Base-by-base conservation (phyloP, 2,797 vertebrate species). In the Hipposideros larvatus region DNA sequence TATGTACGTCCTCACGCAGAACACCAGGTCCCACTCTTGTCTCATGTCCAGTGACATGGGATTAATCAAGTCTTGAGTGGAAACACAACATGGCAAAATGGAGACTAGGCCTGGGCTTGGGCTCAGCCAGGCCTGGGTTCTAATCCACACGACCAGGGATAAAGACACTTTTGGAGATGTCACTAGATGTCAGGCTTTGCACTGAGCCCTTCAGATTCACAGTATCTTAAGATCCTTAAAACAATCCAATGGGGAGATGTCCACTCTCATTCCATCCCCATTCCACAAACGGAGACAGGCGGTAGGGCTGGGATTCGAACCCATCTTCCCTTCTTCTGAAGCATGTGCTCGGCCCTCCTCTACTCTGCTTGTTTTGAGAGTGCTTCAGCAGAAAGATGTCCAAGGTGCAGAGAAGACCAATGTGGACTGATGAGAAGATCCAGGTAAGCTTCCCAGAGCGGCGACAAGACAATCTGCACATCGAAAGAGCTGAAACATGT, bases 11-110 rank as follows among this genome's bases (percentile, higher is more conserved):
- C 51, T 57, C 13, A 3, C 37, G 26, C 31, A 55, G 63, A 46
- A n/a, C 28, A 5, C 0, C n/a, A 19, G 9, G 63, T 1, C 59
- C 59, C 1, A 0, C 9, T 22, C 48, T 46, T 1, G 2, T 46
- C 57, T 94, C 16, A 0, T 14, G 4, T 48, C 48, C 48, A 16
- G 7, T 1, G 48, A 87, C 37, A 0, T 1, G n/a, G 41, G 55
- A 53, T 51, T 66, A 10, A 41, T 16, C 0, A 1, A 28, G 16
- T 55, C 37, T 63, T 14, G 7, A 48, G 65, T 1, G 4, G 57
- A 75, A 41, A 43, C 9, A 84, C 10, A 46, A 34, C 3, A 11
- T 51, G 34, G 51, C 9, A 7, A 34, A 31, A 11, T 14, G 15
- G 41, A 14, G 65, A 21, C 28, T 2, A 22, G 5, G 43, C 28